phyloP scores from a whole-genome alignment of 2,797 vertebrate species.

The Hippoglossus hippoglossus region DNA sequence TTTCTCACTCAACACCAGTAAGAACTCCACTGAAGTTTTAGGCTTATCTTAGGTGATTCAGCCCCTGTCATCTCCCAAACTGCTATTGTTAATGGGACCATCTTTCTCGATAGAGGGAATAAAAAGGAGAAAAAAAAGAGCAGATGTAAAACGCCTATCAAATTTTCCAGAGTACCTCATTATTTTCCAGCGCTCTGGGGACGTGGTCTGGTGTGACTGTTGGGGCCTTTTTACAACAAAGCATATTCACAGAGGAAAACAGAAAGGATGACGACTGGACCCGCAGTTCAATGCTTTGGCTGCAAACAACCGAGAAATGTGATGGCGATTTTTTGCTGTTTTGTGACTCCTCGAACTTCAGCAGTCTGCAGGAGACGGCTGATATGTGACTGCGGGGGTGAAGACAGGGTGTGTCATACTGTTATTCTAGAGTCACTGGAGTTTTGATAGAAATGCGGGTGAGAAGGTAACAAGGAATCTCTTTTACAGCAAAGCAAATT shows the following conservation, averaged over 20 bases:
- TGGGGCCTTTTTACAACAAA: slow-evolving; percentile 26
- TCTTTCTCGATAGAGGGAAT: slow-evolving; percentile 19
- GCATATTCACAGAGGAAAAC: slow-evolving; percentile 24
- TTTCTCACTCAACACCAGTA: too few relatives aligned
- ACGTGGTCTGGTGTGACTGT: slow-evolving; percentile 29
- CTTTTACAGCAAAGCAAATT: slow-evolving; percentile 14
- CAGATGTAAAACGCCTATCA: slow-evolving; percentile 19
- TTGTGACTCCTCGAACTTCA: slow-evolving; percentile 8
- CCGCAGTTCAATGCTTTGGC: slow-evolving; percentile 13
- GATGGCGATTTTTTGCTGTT: slow-evolving; percentile 31
- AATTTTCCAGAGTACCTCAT: slow-evolving; percentile 54
- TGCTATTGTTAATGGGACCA: slow-evolving; percentile 15
- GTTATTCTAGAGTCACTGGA: slow-evolving; percentile 26
- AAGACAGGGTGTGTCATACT: slow-evolving; percentile 6
- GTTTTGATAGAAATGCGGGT: slow-evolving; percentile 21
- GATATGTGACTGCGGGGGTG: too few relatives aligned
- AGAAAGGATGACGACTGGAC: slow-evolving; percentile 3
- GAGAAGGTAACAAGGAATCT: slow-evolving; percentile 6
- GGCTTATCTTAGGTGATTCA: slow-evolving; percentile 8
- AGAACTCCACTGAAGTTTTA: slow-evolving; percentile 14
- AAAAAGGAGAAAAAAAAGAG: not conserved
- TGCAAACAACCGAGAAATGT: slow-evolving; percentile 34
- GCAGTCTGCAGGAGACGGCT: too few relatives aligned
- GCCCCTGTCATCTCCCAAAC: slow-evolving; percentile 14
- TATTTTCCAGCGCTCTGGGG: slow-evolving; percentile 39